Conservation (phyloP, 1,140 invertebrate species). For the Caenorhabditis remanei region DNA sequence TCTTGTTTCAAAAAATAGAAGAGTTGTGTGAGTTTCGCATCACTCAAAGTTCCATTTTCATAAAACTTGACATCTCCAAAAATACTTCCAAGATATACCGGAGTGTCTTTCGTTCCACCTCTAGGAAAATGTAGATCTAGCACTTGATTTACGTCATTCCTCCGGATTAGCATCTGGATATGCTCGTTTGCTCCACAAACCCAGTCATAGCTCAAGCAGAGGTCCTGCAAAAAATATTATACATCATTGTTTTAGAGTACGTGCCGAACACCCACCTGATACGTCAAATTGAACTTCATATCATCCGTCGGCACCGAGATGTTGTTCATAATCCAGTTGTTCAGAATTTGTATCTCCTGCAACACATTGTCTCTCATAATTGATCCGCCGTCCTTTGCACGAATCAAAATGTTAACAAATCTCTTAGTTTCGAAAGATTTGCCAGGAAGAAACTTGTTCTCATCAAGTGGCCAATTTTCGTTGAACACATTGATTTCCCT, state of each 20-base stretch:
- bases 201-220: constrained; percentile 77
- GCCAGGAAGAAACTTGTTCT: constrained; percentile 78
- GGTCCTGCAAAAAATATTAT: constrained; percentile 64
- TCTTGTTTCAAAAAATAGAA: constrained; percentile 78
- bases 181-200: constrained; percentile 74
- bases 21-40: constrained; percentile 75
- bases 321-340: constrained; percentile 75
- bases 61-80: constrained; percentile 75
- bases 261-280: constrained; percentile 66
- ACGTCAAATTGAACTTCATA: constrained; percentile 73
- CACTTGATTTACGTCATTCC: constrained; percentile 74
- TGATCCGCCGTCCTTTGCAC: constrained; percentile 70
- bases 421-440: constrained; percentile 78
- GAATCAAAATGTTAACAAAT: constrained; percentile 75
- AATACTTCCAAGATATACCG: constrained; percentile 74
- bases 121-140: constrained; percentile 76
- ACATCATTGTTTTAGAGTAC: neutral
- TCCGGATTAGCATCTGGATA: constrained; percentile 74
- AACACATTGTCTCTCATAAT: constrained; percentile 74
- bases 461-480: constrained; percentile 76
- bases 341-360: constrained; percentile 75
- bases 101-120: constrained; percentile 77
- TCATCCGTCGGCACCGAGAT: constrained; percentile 75
- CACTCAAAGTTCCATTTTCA: constrained; percentile 72
- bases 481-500: constrained; percentile 73